Evolutionary conservation across 2,797 vertebrate genomes (phyloP).

Genomic region (Dicrostonyx torquatus): DNA sequence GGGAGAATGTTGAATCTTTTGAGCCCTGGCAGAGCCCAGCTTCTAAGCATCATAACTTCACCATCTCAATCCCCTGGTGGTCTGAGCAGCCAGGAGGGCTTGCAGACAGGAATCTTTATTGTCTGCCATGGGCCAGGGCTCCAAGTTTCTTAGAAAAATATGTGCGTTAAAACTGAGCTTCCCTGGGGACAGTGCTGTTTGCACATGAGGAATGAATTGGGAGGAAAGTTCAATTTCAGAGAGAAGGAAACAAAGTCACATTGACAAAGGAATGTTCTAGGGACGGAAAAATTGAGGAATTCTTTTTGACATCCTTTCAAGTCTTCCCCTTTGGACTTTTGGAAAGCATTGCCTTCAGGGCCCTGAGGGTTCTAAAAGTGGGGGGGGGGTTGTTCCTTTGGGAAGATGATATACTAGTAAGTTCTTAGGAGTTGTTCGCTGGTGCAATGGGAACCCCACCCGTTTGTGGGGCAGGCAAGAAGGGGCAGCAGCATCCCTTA

Average conservation of each 20-base stretch:
- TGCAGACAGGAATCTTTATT: slow-evolving; percentile 75
- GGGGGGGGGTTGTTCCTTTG: neutral
- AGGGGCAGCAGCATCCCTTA: no score
- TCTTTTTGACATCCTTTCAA: slow-evolving; percentile 33
- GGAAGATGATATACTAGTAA: neutral
- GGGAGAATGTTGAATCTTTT: slow-evolving; percentile 48
- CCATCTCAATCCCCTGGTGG: slow-evolving; percentile 66
- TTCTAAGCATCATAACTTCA: slow-evolving; percentile 51
- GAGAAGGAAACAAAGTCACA: slow-evolving; percentile 59
- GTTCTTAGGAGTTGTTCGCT: neutral
- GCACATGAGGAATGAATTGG: slow-evolving; percentile 72
- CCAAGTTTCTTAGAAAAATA: slow-evolving; percentile 69
- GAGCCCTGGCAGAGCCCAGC: slow-evolving; percentile 15
- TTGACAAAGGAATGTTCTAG: slow-evolving; percentile 60
- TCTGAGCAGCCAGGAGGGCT: slow-evolving; percentile 40
- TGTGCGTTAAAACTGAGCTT: slow-evolving; percentile 61
- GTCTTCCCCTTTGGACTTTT: slow-evolving; percentile 3
- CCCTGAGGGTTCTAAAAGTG: neutral
- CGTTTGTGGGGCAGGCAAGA: neutral
- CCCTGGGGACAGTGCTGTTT: slow-evolving; percentile 61
- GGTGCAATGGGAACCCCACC: neutral
- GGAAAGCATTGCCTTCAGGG: no score
- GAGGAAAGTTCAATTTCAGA: slow-evolving; percentile 60
- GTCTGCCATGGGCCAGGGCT: slow-evolving; percentile 56
- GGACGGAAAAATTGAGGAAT: slow-evolving; percentile 40